These are phyloP conservation scores for Synchiropus splendidus DNA, from an alignment of 2,113 vertebrate genomes.

Conservation along the genomic window DNA sequence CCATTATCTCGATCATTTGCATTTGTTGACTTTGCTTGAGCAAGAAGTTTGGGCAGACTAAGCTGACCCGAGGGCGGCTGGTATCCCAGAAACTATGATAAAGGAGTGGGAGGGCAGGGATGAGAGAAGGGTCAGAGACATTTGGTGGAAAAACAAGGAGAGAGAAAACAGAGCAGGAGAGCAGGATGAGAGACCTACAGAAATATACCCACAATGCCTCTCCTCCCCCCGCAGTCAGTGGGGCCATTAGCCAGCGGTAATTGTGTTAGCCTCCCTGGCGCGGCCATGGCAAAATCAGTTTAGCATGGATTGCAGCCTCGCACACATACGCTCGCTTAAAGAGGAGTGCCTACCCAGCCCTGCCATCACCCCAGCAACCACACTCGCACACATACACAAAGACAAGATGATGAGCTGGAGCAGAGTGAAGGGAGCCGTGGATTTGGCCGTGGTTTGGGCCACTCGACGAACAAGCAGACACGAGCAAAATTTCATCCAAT, in stretches of 20 bases:
- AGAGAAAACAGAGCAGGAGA: constrained; percentile 36
- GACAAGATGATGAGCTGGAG: constrained; percentile 46
- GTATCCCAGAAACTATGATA: constrained; percentile 41
- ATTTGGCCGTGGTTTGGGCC: constrained; percentile 42
- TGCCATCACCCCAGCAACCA: constrained; percentile 67
- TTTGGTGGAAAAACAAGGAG: constrained; percentile 30
- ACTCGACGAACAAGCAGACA: constrained; percentile 28
- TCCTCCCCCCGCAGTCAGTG: constrained; percentile 71
- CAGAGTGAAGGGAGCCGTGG: constrained; percentile 38
- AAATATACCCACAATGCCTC: constrained; percentile 73
- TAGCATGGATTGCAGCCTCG: constrained; percentile 88
- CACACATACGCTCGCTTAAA: constrained; percentile 47
- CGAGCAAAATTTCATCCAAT: constrained; percentile 33
- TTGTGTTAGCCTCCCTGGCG: constrained; percentile 90
- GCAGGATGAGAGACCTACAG: constrained; percentile 64
- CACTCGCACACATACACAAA: constrained; percentile 50
- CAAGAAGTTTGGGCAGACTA: constrained; percentile 18
- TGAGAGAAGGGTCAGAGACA: constrained; percentile 48
- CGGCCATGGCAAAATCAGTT: constrained; percentile 93
- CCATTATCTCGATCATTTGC: constrained; percentile 30
- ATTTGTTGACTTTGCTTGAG: constrained; percentile 43
- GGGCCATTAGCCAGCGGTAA: constrained; percentile 94
- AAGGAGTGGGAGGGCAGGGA: constrained; percentile 36
- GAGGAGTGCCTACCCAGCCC: constrained; percentile 61
- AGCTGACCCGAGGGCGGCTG: constrained; percentile 24